phyloP scores from a whole-genome alignment of 1,140 invertebrate species.

The Drosophila kanapiae region DNA sequence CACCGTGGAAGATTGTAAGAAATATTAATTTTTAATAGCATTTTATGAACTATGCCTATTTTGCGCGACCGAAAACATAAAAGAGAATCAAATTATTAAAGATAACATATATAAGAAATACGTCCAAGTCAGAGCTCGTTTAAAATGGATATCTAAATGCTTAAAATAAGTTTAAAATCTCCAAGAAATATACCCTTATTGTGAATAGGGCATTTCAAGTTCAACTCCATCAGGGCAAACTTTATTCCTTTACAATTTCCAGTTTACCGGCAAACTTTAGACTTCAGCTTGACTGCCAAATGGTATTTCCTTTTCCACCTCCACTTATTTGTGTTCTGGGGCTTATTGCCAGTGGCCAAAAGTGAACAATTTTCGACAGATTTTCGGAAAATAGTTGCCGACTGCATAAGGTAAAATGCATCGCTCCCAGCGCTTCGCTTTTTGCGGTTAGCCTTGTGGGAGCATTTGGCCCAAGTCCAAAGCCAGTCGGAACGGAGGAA shows the following conservation, averaged over 20 bases:
- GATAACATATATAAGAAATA: too few relatives aligned
- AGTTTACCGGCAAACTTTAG: constrained; percentile 42
- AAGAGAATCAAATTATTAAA: too few relatives aligned
- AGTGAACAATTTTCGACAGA: constrained; percentile 77
- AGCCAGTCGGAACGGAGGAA: constrained; percentile 16
- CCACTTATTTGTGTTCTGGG: constrained; percentile 73
- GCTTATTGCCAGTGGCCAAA: constrained; percentile 64
- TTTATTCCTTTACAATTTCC: constrained; percentile 36
- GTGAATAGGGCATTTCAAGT: constrained; percentile 23
- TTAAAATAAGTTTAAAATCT: background rate
- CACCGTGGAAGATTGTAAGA: background rate
- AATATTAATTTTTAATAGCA: background rate
- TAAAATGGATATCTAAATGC: too few relatives aligned
- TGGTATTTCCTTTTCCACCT: constrained; percentile 41
- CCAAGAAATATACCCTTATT: background rate
- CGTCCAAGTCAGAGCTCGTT: too few relatives aligned
- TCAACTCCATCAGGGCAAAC: background rate
- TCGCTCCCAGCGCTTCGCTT: constrained; percentile 46
- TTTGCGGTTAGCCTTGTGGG: constrained; percentile 68
- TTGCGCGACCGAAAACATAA: too few relatives aligned
- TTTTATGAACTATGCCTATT: too few relatives aligned
- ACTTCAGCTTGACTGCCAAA: constrained; percentile 54
- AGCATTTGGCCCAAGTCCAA: constrained; percentile 44
- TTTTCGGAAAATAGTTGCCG: constrained; percentile 72
- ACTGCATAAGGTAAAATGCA: constrained; percentile 62